phyloP scores from a whole-genome alignment of 2,113 vertebrate species.

The Lampris incognitus region DNA sequence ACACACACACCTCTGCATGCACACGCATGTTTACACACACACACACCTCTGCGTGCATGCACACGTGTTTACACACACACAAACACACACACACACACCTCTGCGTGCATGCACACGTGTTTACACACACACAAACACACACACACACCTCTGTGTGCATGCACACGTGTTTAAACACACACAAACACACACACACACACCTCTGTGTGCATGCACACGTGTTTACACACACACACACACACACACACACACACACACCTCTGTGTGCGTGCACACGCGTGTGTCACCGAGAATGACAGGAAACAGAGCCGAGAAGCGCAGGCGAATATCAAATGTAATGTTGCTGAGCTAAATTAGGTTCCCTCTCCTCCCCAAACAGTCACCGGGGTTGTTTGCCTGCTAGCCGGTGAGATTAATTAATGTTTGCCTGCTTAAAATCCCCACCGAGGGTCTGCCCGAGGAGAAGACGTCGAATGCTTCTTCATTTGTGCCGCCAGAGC shows the following conservation, averaged over 20 bases:
- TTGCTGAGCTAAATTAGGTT: constrained; percentile 43
- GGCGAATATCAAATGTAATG: constrained; percentile 39
- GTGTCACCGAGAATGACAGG: not conserved
- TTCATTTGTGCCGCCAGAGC: constrained; percentile 76
- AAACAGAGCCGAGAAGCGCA: constrained; percentile 15
- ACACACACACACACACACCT: no score
- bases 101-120: no score
- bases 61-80: not conserved
- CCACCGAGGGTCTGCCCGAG: constrained; percentile 48
- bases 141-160: not conserved
- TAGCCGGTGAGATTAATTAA: constrained; percentile 69
- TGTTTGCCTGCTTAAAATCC: constrained; percentile 64
- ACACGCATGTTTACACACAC: no score
- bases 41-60: not conserved
- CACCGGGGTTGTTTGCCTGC: constrained; percentile 42
- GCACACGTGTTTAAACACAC: not conserved
- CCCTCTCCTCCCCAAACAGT: constrained; percentile 38
- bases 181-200: no score
- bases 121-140: no score
- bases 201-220: not conserved
- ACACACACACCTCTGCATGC: no score
- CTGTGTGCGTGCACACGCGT: not conserved
- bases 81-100: no score
- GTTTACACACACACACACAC: no score
- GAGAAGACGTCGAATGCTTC: constrained; percentile 63